Percentiles rank a stretch among this genome's conserved stretches.
Evolutionary conservation across 2,113 vertebrate species (phyloP).

Genomic region (Semnornis frantzii): DNA sequence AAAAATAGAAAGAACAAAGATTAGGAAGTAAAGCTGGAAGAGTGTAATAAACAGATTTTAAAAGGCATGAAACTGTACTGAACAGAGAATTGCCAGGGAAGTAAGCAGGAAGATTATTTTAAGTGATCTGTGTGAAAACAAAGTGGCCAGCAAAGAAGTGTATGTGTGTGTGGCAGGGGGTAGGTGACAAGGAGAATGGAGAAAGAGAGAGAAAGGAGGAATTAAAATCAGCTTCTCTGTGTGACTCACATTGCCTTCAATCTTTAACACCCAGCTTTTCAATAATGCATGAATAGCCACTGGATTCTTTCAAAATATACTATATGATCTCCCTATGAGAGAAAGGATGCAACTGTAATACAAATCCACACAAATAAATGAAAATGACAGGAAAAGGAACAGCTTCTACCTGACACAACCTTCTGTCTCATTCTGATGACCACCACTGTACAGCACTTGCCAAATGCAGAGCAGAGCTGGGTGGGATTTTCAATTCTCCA

Average conservation of each 20-base stretch:
- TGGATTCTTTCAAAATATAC: background rate
- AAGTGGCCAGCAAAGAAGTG: background rate
- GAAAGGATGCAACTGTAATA: background rate
- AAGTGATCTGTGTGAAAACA: background rate
- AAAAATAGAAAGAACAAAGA: background rate
- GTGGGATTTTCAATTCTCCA: background rate
- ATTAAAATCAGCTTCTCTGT: background rate
- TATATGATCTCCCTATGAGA: background rate
- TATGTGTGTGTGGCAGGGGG: background rate
- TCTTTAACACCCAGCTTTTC: slow-evolving; percentile 14
- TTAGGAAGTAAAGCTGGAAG: background rate
- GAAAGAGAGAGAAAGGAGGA: background rate
- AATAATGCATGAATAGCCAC: background rate
- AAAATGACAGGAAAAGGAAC: background rate
- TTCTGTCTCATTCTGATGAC: background rate
- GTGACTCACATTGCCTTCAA: background rate
- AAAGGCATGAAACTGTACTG: background rate
- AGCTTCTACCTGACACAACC: background rate
- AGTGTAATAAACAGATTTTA: slow-evolving; percentile 9
- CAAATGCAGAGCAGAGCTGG: background rate
- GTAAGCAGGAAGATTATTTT: background rate
- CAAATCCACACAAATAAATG: background rate
- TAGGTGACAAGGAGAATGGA: background rate
- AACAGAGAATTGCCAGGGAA: background rate
- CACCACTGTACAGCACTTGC: background rate